Percentiles rank a stretch among this genome's conserved stretches.
Conservation (phyloP, 2,113 vertebrate species). For the Oryctolagus cuniculus region mOryCun1.1 NC_091440.1:101932501-101933000, state of each 20-base stretch:
- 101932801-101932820: not conserved
- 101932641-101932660: slow-evolving; percentile 12
- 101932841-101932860: not conserved
- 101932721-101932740: not conserved
- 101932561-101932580: not conserved
- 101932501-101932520: not conserved
- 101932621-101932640: not conserved
- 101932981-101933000: not conserved
- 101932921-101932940: slow-evolving; percentile 17
- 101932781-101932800: not conserved
- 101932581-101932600: slow-evolving; percentile 46
- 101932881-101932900: not conserved
- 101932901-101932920: not conserved
- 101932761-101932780: not conserved
- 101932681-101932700: not conserved
- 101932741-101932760: not conserved
- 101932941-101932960: not conserved
- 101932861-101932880: slow-evolving; percentile 37
- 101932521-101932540: not conserved
- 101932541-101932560: not conserved
- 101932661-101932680: not conserved
- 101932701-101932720: not conserved
- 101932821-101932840: not conserved
- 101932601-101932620: slow-evolving; percentile 52
- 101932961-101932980: not conserved